A percentile compares a stretch with the other conserved stretches of the same genome.
These are phyloP conservation scores for Phortica variegata DNA, from an alignment of 1,140 invertebrate genomes.

Conservation along the genomic window DNA sequence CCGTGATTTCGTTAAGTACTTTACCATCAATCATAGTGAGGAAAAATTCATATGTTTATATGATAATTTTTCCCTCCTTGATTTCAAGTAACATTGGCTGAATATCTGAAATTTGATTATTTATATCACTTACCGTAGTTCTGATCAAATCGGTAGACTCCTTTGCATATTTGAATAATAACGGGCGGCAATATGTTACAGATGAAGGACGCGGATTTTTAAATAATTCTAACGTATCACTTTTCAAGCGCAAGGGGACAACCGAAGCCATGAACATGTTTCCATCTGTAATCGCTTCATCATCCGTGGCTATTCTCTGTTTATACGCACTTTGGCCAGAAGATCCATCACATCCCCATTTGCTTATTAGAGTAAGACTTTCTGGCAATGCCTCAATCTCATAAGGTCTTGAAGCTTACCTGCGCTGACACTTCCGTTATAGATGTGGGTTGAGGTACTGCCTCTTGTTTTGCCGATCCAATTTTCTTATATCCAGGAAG, in stretches of 20 bases:
- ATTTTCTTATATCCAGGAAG: too few relatives aligned
- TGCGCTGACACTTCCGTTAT: too few relatives aligned
- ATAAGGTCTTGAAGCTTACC: too few relatives aligned
- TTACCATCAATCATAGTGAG: too few relatives aligned
- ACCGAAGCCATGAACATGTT: too few relatives aligned
- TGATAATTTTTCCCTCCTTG: not conserved
- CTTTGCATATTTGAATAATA: not conserved
- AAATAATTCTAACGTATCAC: too few relatives aligned
- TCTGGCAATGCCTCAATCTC: not conserved
- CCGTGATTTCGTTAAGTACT: too few relatives aligned
- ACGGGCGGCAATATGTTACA: not conserved
- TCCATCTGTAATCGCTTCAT: too few relatives aligned
- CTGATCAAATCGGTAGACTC: not conserved
- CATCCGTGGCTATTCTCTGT: not conserved
- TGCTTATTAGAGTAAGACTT: not conserved
- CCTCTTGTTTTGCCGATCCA: too few relatives aligned
- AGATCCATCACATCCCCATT: not conserved
- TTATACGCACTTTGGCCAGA: too few relatives aligned
- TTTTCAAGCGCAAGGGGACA: not conserved
- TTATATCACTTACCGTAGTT: too few relatives aligned
- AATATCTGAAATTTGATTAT: not conserved
- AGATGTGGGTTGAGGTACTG: too few relatives aligned
- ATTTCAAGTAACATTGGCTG: not conserved
- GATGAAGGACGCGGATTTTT: not conserved
- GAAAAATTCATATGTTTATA: not conserved